A percentile compares a stretch with the other conserved stretches of the same genome.
phyloP scores from a whole-genome alignment of 2,113 vertebrate species.

The Hydropotes inermis region DNA sequence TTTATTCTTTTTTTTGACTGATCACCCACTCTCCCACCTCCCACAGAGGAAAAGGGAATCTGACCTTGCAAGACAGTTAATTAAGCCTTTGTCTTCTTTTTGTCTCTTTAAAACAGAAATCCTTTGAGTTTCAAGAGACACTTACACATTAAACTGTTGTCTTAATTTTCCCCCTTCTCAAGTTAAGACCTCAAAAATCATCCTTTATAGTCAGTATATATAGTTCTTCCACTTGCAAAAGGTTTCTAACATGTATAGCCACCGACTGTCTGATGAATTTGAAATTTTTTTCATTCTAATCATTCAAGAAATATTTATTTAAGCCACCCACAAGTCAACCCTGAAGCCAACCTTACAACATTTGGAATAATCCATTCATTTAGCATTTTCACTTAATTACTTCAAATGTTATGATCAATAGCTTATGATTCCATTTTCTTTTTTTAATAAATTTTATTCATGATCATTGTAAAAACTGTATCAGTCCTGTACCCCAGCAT shows the following conservation, averaged over 20 bases:
- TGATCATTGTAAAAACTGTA: not conserved
- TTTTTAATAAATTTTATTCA: not conserved
- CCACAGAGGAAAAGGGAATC: not conserved
- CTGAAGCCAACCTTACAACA: not conserved
- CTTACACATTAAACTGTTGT: not conserved
- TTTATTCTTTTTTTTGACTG: not conserved
- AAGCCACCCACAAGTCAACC: not conserved
- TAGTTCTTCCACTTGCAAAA: not conserved
- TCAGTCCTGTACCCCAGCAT: not conserved
- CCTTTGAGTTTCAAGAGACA: not conserved
- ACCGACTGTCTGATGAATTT: not conserved
- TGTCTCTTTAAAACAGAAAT: conserved; percentile 8
- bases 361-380: not conserved
- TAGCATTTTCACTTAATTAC: not conserved
- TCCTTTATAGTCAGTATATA: not conserved
- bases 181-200: not conserved
- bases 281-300: not conserved
- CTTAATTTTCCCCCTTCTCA: not conserved
- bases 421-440: not conserved
- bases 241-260: not conserved
- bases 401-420: not conserved
- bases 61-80: not conserved
- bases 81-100: not conserved
- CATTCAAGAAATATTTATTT: not conserved
- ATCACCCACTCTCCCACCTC: not conserved